These are phyloP conservation scores for Cybosia mesomella DNA, from an alignment of 2,888 invertebrate species.

Conservation along the genomic window DNA sequence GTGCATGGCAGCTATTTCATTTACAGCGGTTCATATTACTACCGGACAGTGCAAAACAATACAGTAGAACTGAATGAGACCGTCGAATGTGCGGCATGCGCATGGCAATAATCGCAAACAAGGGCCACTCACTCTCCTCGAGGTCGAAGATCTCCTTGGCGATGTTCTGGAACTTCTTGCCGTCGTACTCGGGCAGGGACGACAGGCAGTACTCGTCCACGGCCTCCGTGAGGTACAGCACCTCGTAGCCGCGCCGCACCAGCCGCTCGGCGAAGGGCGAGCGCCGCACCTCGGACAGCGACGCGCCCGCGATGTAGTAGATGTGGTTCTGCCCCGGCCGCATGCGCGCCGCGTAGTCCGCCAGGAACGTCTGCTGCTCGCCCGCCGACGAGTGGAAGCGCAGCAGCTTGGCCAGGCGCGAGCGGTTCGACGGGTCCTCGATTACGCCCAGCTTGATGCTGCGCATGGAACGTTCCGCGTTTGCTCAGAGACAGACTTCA, in stretches of 20 bases:
- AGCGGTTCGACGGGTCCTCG: conserved; percentile 98
- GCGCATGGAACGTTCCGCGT: too few species aligned
- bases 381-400: conserved; percentile 94
- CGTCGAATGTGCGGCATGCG: too few species aligned
- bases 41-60: too few species aligned
- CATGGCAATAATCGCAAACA: too few species aligned
- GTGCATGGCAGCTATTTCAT: too few species aligned
- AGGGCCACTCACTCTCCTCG: conserved; percentile 87
- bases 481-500: too few species aligned
- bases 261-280: conserved; percentile 99
- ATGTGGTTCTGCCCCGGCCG: conserved; percentile 97
- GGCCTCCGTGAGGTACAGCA: conserved; percentile 97
- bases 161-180: conserved; percentile 99
- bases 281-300: conserved; percentile 93
- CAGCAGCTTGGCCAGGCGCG: conserved; percentile 97
- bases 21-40: too few species aligned
- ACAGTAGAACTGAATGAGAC: too few species aligned
- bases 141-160: conserved; percentile 99
- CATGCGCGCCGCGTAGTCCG: conserved; percentile 98
- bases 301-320: conserved; percentile 98
- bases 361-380: conserved; percentile 90
- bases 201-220: conserved; percentile 99
- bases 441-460: conserved; percentile 98
- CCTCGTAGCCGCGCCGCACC: conserved; percentile 97
- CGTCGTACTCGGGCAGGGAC: conserved; percentile 98